A percentile compares a stretch with the other conserved stretches of the same genome.
Evolutionary conservation across 2,797 vertebrate species (phyloP).

Genomic region (Tiaroga cobitis): DNA sequence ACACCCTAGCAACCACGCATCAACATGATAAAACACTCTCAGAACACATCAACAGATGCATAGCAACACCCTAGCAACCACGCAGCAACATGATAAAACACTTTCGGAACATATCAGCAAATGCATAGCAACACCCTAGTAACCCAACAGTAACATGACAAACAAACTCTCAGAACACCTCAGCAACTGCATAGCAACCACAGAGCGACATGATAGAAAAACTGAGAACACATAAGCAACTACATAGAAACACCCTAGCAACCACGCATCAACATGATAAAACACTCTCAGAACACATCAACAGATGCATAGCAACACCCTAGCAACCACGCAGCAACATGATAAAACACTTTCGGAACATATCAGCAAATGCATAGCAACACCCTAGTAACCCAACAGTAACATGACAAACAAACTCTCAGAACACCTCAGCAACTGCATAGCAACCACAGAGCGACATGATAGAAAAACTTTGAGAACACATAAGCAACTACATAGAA

Average conservation of each 20-base stretch:
- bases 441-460: background rate
- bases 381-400: background rate
- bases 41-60: background rate
- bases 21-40: too few species aligned
- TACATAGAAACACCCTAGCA: background rate
- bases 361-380: background rate
- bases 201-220: background rate
- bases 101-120: background rate
- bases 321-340: background rate
- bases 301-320: background rate
- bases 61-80: background rate
- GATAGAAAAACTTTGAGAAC: background rate
- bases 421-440: fast-evolving
- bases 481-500: background rate
- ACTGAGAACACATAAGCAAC: background rate
- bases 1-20: background rate
- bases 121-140: background rate
- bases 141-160: background rate
- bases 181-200: background rate
- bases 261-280: background rate
- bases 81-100: background rate
- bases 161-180: background rate
- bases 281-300: fast-evolving
- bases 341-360: background rate
- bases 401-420: background rate